Percentiles rank a stretch among this genome's conserved stretches.
phyloP scores from a whole-genome alignment of 2,113 vertebrate genomes.

The Ornithorhynchus anatinus region DNA sequence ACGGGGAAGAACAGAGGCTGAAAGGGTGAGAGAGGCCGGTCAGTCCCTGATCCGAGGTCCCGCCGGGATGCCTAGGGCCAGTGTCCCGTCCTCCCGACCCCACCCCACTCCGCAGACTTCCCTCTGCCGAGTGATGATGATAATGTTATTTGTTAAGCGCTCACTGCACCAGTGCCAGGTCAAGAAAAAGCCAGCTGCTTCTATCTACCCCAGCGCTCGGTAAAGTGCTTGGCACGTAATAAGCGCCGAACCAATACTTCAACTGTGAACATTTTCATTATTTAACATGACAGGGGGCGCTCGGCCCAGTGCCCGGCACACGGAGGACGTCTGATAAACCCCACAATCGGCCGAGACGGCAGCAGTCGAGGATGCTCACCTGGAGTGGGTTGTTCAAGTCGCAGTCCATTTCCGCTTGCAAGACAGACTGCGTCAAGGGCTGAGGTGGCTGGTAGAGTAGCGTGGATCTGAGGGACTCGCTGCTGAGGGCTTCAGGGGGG shows the following conservation, averaged over 20 bases:
- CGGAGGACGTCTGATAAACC: background rate
- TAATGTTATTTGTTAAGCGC: too few relatives aligned
- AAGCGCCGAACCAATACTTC: background rate
- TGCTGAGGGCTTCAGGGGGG: slow-evolving; percentile 71
- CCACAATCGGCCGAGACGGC: background rate
- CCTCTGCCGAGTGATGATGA: too few relatives aligned
- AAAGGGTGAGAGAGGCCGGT: too few relatives aligned
- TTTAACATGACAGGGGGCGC: background rate
- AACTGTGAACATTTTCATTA: background rate
- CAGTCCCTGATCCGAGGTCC: too few relatives aligned
- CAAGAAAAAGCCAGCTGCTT: too few relatives aligned
- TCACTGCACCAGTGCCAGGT: too few relatives aligned
- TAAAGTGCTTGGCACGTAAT: background rate
- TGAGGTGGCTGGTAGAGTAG: slow-evolving; percentile 79
- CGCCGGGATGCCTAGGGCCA: too few relatives aligned
- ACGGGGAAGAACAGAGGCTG: slow-evolving; percentile 86
- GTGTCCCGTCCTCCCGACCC: background rate
- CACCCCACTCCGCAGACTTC: too few relatives aligned
- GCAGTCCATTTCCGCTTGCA: slow-evolving; percentile 84
- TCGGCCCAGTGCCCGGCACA: background rate
- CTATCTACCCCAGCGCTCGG: too few relatives aligned
- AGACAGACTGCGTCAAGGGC: slow-evolving; percentile 65
- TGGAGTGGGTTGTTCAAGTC: slow-evolving; percentile 85
- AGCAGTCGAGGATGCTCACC: slow-evolving; percentile 59
- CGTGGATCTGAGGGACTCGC: slow-evolving; percentile 75